Evolutionary conservation across 2,888 invertebrate species (phyloP), one percentile per base, ranked within the genome.

Genomic region (Idaea aversata): DNA sequence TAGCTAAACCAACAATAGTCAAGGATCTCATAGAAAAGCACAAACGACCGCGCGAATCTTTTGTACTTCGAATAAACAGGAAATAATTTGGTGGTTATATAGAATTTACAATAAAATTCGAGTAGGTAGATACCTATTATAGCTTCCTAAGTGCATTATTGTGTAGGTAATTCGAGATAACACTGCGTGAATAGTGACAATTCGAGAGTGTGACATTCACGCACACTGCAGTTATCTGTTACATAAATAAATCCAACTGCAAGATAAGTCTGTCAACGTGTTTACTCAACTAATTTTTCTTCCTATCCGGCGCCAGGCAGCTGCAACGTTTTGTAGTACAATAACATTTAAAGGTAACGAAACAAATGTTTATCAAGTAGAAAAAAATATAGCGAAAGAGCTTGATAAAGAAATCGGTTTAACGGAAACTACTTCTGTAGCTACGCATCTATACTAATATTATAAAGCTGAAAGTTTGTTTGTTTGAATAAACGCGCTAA

Each of bases 21-120:
- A 80, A 86, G 84, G 78, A 79, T 78, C 72, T 76, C 74, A 76
- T 77, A 76, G 75, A 80, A 83, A 75, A 75, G 79, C 76, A 76
- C 70, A 70, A 77, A 75, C 25, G 25, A 25, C 69, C 64, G 76
- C 70, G 75, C 75, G 69, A 77, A 74, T 75, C 80, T 78, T 80
- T 86, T 86, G 80, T 84, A 70, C 63, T 69, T 65, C 64, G 63
- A 71, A 67, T 71, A 65, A 68, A 75, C 71, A 69, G 74, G 73
- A 75, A 69, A 68, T 68, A 67, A 69, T 65, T 67, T 63, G 67
- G 57, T 62, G 47, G 47, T 47, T 6, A 47, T 38, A 63, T 67
- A 61, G 58, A 70, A 61, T 65, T 67, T 65, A 73, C 68, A 70
- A 68, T 65, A 65, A 64, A 58, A 67, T 64, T 62, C 58, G 66